These are phyloP conservation scores for Coelogynopora nodosa DNA, from an alignment of 2,888 invertebrate species.

Conservation along the genomic window DNA sequence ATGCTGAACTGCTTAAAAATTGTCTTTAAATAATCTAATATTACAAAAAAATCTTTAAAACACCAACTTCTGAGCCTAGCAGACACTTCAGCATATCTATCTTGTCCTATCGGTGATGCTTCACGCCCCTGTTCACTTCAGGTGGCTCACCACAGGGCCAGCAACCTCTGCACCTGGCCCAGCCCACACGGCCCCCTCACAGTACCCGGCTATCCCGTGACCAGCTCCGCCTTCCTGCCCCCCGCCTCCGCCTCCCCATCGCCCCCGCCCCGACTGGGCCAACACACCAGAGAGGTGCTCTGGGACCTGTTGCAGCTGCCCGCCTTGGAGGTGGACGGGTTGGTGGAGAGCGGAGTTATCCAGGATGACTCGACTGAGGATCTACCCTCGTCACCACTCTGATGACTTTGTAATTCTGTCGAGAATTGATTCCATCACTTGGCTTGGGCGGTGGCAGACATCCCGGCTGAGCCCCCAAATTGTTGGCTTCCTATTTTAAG, in stretches of 20 bases:
- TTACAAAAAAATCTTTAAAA: too few relatives aligned
- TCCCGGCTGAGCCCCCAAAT: too few relatives aligned
- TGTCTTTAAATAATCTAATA: too few relatives aligned
- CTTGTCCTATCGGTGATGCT: too few relatives aligned
- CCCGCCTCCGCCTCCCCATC: background rate
- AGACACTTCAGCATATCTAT: too few relatives aligned
- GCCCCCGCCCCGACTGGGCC: slow-evolving; percentile 79
- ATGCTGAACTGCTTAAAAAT: too few relatives aligned
- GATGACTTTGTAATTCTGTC: too few relatives aligned
- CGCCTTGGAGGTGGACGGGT: background rate
- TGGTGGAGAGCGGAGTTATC: background rate
- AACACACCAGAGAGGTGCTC: slow-evolving; percentile 79
- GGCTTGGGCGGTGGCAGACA: too few relatives aligned
- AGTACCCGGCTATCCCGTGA: slow-evolving; percentile 15
- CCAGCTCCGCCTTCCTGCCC: background rate
- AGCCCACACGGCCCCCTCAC: background rate
- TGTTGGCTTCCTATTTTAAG: too few relatives aligned
- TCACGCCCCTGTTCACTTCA: too few relatives aligned
- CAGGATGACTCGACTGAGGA: background rate
- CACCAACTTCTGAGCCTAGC: too few relatives aligned
- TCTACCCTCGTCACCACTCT: background rate
- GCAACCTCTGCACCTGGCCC: background rate
- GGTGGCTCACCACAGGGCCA: slow-evolving; percentile 50
- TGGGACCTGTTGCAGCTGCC: slow-evolving; percentile 50
- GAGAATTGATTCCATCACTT: too few relatives aligned